Conservation (phyloP, 2,888 invertebrate species). For the Cheilosia urbana region DNA sequence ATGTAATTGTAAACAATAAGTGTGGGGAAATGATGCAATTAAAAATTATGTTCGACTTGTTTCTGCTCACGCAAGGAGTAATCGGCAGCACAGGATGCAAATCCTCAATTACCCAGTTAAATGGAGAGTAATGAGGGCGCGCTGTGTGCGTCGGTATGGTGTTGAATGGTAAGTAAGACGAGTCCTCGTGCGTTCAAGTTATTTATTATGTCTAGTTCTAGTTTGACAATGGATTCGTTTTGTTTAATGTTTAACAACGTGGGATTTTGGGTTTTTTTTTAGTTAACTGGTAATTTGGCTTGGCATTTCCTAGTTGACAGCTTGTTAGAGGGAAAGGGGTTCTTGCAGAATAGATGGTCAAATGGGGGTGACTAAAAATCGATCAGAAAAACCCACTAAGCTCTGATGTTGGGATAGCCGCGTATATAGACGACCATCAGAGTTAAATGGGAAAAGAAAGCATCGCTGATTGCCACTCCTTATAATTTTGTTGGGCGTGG, state of each 20-base stretch:
- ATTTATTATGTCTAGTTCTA: background rate
- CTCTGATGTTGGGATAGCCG: too few species aligned
- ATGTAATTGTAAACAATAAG: constrained; percentile 59
- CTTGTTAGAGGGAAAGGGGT: too few species aligned
- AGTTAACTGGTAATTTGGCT: too few species aligned
- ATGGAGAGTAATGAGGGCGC: constrained; percentile 59
- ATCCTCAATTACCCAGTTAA: constrained; percentile 59
- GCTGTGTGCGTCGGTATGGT: background rate
- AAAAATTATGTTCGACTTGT: constrained; percentile 54
- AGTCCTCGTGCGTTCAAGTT: background rate
- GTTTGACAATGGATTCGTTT: background rate
- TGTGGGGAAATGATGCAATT: constrained; percentile 61
- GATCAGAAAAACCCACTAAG: too few species aligned
- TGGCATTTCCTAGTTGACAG: too few species aligned
- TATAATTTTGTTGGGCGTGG: too few species aligned
- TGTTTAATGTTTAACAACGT: background rate
- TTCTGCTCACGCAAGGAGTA: constrained; percentile 16
- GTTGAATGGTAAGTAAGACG: background rate
- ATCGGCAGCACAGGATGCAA: constrained; percentile 24
- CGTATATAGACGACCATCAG: too few species aligned
- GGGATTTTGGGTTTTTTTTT: background rate
- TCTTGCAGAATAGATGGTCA: too few species aligned
- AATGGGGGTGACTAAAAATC: too few species aligned
- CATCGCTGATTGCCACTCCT: too few species aligned
- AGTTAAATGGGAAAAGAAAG: too few species aligned